Base-by-base conservation (phyloP, 2,113 vertebrate species). In the Eleginops maclovinus region DNA sequence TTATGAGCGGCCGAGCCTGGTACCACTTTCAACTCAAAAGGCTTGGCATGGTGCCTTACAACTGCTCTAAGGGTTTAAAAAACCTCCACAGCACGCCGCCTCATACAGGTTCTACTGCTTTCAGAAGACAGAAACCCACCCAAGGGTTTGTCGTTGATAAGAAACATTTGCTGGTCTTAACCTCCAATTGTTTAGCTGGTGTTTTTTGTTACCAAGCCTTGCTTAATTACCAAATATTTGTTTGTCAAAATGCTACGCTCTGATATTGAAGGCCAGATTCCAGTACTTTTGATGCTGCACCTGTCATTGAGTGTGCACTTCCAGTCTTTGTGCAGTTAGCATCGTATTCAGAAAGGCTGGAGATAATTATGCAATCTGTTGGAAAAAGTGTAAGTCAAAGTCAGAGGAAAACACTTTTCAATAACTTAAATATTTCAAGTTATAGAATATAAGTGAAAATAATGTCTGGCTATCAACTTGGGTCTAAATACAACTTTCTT, bases 21-120 rank as follows among this genome's bases (percentile, higher is more conserved):
- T 54, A 63, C 76, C 58, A 22, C 62, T 17, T 44, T 64, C 46
- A 31, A 71, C 31, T 80, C 49, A 0, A 0, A 74, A 78, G 51
- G 10, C 11, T 76, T 83, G 83, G 81, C 77, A 17, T 1, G 4
- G 59, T 53, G 77, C 77, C 79, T 41, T 26, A 17, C 54, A 64
- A 24, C 31, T 15, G 7, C 1, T n/a, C 59, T 47, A 47, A 31
- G 65, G 44, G 65, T 46, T 72, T 28, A 9, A 47, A 10, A 50
- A 56, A 19, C 47, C 60, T 61, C 24, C 53, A 3, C 41, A 10
- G 24, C 44, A 4, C 46, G 4, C 8, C 56, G 0, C 31, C 31
- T 36, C 31, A 36, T 8, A 36, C 24, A 13, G 5, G 0, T 2
- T 1, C 13, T 2, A 7, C 54, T 40, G 26, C 21, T 5, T 43